phyloP scores from a whole-genome alignment of 2,888 invertebrate species.

The Amblyjoppa proteus region DNA sequence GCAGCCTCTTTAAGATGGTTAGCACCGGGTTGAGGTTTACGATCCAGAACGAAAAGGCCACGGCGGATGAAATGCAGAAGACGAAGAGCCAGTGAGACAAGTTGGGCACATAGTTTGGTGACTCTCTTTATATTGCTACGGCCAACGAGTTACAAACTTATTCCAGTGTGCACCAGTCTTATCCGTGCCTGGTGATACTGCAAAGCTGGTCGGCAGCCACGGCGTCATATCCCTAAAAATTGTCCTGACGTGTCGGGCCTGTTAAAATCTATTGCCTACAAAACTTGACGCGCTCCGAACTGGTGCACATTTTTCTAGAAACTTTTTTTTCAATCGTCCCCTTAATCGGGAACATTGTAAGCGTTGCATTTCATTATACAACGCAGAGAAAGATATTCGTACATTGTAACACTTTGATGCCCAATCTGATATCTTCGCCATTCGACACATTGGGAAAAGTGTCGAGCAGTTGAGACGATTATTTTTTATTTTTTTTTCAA shows the following conservation, averaged over 20 bases:
- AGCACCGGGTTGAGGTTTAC: constrained; percentile 36
- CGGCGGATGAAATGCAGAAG: constrained; percentile 22
- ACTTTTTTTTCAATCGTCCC: not conserved
- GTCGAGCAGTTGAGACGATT: no score
- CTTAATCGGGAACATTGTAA: no score
- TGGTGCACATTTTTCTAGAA: constrained; percentile 6
- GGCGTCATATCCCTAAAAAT: constrained; percentile 62
- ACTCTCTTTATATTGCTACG: constrained; percentile 47
- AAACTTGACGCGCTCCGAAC: not conserved
- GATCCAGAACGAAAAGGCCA: constrained; percentile 19
- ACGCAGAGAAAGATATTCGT: no score
- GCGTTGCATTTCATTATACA: no score
- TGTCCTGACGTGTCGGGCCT: constrained; percentile 63
- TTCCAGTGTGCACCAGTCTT: constrained; percentile 33
- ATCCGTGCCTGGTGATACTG: not conserved
- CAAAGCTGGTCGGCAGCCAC: constrained; percentile 34
- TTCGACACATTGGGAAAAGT: no score
- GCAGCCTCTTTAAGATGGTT: constrained; percentile 57
- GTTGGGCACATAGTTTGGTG: constrained; percentile 66
- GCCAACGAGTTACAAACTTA: constrained; percentile 67
- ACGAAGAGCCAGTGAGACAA: constrained; percentile 48
- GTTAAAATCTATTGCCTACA: constrained; percentile 45
- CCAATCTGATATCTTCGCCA: no score
- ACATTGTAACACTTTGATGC: no score
- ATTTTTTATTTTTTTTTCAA: not conserved